Conservation (phyloP, 2,888 invertebrate genomes). For the Thera britannica region DNA sequence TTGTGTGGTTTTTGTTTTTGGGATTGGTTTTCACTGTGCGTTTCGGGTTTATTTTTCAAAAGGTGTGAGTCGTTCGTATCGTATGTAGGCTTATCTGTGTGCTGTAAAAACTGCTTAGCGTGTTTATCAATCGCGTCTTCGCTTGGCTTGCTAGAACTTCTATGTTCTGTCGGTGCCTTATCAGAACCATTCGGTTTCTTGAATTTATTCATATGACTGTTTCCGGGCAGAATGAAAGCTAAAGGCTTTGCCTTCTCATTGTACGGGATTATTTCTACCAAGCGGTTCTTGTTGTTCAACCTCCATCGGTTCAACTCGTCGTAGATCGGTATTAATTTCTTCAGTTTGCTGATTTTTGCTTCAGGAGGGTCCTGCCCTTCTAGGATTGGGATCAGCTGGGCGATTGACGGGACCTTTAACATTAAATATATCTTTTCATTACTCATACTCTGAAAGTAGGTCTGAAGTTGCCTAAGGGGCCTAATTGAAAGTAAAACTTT, state of each 20-base stretch:
- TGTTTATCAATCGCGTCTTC: neutral
- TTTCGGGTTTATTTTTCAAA: neutral
- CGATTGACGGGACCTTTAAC: constrained; percentile 1
- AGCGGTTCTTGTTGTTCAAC: constrained; percentile 9
- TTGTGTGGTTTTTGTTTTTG: neutral
- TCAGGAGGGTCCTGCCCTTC: constrained; percentile 18
- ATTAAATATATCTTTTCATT: neutral
- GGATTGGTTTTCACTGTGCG: neutral
- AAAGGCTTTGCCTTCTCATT: constrained; percentile 20
- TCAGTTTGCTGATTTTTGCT: constrained; percentile 20
- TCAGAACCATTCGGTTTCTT: neutral
- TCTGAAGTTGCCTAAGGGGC: too few species aligned
- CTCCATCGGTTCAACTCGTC: constrained; percentile 15
- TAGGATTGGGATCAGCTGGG: constrained; percentile 24
- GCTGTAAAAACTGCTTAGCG: neutral
- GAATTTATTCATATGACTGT: neutral
- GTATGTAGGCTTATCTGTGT: neutral
- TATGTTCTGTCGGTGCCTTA: neutral
- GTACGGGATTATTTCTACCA: constrained; percentile 17
- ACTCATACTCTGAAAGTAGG: too few species aligned
- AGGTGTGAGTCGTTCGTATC: neutral
- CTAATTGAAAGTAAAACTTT: too few species aligned
- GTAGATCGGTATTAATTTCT: constrained; percentile 22
- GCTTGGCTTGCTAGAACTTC: neutral
- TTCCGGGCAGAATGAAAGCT: constrained; percentile 17